phyloP scores from a whole-genome alignment of 2,113 vertebrate genomes.

The Vulpes ferrilata region DNA sequence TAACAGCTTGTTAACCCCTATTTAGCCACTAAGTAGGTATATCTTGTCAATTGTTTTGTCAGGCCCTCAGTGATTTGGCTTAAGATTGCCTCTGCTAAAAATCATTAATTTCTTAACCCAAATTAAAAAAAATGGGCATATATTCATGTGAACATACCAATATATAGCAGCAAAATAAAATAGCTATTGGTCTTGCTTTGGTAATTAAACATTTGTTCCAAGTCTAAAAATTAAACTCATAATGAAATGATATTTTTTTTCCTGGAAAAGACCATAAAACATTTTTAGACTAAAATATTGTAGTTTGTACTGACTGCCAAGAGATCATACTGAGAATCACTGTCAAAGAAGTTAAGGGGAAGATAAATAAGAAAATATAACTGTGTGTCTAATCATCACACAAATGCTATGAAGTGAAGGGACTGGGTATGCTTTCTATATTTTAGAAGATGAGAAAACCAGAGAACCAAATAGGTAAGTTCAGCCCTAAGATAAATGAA shows the following conservation, averaged over 20 bases:
- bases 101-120: not conserved
- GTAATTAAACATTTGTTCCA: not conserved
- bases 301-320: not conserved
- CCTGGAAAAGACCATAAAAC: not conserved
- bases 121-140: slow-evolving; percentile 8
- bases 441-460: slow-evolving; percentile 32
- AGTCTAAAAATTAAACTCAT: slow-evolving; percentile 9
- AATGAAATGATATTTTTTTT: not conserved
- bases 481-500: not conserved
- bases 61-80: not conserved
- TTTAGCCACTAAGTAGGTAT: not conserved
- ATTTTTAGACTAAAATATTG: slow-evolving; percentile 12
- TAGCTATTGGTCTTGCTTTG: not conserved
- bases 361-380: slow-evolving; percentile 39
- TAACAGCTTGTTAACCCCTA: not conserved
- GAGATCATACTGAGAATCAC: not conserved
- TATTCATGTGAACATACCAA: not conserved
- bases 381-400: not conserved
- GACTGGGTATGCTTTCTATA: not conserved
- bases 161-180: not conserved
- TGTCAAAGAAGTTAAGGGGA: not conserved
- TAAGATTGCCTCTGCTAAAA: slow-evolving; percentile 23
- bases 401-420: not conserved
- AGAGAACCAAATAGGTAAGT: not conserved
- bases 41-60: not conserved